These are phyloP conservation scores for Leptopilina myrica DNA, from an alignment of 2,888 invertebrate genomes.

Conservation along the genomic window DNA sequence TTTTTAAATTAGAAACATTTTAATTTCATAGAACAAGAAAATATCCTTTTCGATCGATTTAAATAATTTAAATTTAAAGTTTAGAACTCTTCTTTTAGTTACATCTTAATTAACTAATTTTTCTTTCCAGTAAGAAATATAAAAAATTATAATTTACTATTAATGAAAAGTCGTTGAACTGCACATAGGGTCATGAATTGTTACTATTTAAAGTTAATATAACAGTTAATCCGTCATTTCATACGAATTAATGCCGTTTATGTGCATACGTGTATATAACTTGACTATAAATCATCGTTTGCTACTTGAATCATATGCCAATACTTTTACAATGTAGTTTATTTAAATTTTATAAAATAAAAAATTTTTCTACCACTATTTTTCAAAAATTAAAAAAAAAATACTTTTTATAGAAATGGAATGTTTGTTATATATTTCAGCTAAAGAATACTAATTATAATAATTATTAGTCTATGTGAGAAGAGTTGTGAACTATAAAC, in stretches of 20 bases:
- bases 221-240: constrained; percentile 23
- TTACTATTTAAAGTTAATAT: constrained; percentile 17
- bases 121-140: too few species aligned
- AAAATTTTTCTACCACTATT: neutral
- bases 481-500: constrained; percentile 10
- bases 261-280: neutral
- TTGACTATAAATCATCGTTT: neutral
- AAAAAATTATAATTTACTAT: neutral
- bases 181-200: neutral
- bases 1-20: too few species aligned
- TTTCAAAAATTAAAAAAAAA: neutral
- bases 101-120: too few species aligned
- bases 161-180: neutral
- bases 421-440: too few species aligned
- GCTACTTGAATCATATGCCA: neutral
- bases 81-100: too few species aligned
- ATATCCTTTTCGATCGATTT: too few species aligned
- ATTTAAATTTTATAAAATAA: neutral
- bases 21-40: too few species aligned
- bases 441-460: too few species aligned
- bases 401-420: too few species aligned
- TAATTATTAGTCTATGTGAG: too few species aligned
- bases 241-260: constrained; percentile 15
- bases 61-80: too few species aligned
- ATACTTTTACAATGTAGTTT: neutral